These are phyloP conservation scores for Orchesellides sinensis DNA, from an alignment of 2,888 invertebrate species.

Conservation along the genomic window DNA sequence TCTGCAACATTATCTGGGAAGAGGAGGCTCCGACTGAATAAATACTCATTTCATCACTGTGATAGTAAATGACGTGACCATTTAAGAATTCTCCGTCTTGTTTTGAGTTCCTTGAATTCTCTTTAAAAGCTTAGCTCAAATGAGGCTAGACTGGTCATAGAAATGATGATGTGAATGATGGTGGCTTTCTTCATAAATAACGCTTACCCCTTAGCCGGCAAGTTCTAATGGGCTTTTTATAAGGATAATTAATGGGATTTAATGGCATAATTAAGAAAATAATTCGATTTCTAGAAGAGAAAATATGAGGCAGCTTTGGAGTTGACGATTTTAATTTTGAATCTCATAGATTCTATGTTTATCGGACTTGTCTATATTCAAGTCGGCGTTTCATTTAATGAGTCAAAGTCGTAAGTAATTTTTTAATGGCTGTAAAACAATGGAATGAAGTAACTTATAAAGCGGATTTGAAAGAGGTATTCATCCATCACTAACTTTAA, in stretches of 20 bases:
- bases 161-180: background rate
- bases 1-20: constrained; percentile 26
- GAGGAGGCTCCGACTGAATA: constrained; percentile 1
- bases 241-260: constrained; percentile 41
- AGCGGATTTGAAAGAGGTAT: no score
- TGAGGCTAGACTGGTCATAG: constrained; percentile 5
- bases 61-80: constrained; percentile 48
- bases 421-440: no score
- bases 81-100: constrained; percentile 7
- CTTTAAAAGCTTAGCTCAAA: background rate
- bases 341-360: no score
- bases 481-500: no score
- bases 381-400: no score
- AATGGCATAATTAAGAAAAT: constrained; percentile 41
- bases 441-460: no score
- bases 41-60: constrained; percentile 23
- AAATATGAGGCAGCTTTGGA: background rate
- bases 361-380: no score
- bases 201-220: constrained; percentile 23
- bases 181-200: constrained; percentile 24
- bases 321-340: constrained; percentile 18
- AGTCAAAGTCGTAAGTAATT: no score
- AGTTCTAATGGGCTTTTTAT: constrained; percentile 41
- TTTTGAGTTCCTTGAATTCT: background rate
- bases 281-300: constrained; percentile 21